Evolutionary conservation across 1,140 invertebrate genomes (phyloP).

Genomic region (Heliconius melpomene): DNA sequence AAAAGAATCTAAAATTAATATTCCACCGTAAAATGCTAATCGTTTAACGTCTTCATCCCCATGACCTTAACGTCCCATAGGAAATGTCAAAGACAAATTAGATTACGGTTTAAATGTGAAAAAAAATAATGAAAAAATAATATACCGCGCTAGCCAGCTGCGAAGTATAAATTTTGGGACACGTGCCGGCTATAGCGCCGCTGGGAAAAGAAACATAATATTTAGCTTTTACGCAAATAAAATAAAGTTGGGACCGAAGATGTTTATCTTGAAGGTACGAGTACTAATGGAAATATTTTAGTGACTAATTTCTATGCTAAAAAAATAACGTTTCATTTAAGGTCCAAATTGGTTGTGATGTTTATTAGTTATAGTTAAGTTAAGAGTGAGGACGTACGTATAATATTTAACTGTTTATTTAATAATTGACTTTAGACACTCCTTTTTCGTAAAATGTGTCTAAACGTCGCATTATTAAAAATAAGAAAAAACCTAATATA

Average conservation of each 20-base stretch:
- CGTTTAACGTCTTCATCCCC: slow-evolving; percentile 1
- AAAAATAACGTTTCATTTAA: not conserved
- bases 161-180: slow-evolving; percentile 36
- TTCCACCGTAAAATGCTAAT: not conserved
- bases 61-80: slow-evolving; percentile 28
- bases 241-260: slow-evolving; percentile 16
- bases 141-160: slow-evolving; percentile 43
- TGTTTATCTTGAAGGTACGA: not conserved
- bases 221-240: slow-evolving; percentile 24
- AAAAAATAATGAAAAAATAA: slow-evolving; percentile 53
- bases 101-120: slow-evolving; percentile 39
- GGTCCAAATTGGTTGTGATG: not conserved
- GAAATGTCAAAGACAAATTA: slow-evolving; percentile 41
- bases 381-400: too few species aligned
- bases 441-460: too few species aligned
- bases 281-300: slow-evolving; percentile 10
- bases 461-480: too few species aligned
- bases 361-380: too few species aligned
- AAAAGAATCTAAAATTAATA: not conserved
- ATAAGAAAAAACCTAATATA: too few species aligned
- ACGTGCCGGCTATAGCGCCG: slow-evolving; percentile 46
- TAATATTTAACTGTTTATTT: too few species aligned
- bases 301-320: not conserved
- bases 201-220: slow-evolving; percentile 40
- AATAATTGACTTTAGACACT: too few species aligned